phyloP scores from a whole-genome alignment of 2,888 invertebrate genomes.

The Plagodis pulveraria region DNA sequence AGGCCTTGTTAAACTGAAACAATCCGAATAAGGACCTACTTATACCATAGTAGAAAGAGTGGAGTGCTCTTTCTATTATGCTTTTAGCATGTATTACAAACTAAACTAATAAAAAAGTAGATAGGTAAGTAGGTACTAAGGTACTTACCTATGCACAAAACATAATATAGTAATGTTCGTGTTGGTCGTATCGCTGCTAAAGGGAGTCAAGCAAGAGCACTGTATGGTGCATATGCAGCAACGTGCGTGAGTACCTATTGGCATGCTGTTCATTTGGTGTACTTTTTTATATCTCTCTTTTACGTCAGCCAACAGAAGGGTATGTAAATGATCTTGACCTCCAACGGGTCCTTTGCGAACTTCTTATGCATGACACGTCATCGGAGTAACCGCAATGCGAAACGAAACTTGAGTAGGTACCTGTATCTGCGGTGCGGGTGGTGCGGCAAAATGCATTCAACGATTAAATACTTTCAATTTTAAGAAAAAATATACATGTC shows the following conservation, averaged over 20 bases:
- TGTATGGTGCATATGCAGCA: background rate
- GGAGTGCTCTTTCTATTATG: no score
- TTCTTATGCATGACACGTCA: slow-evolving; percentile 34
- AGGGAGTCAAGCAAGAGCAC: no score
- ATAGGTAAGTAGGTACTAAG: no score
- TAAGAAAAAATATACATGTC: no score
- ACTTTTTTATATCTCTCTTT: background rate
- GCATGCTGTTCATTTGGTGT: background rate
- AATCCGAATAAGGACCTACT: no score
- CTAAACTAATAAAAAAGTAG: background rate
- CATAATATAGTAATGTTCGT: no score
- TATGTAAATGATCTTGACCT: slow-evolving; percentile 32
- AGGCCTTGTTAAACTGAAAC: no score
- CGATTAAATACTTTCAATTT: background rate
- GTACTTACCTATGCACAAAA: no score
- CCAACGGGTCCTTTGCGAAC: slow-evolving; percentile 19
- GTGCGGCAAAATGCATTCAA: slow-evolving; percentile 31
- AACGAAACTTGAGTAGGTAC: slow-evolving; percentile 17
- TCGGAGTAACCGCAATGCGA: slow-evolving; percentile 33
- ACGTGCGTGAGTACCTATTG: background rate
- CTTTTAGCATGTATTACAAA: no score
- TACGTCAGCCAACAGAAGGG: background rate
- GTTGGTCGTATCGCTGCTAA: background rate
- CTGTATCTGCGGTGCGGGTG: slow-evolving; percentile 37
- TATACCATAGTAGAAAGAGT: no score